phyloP scores from a whole-genome alignment of 2,888 invertebrate genomes.

The Hetaerina titia region DNA sequence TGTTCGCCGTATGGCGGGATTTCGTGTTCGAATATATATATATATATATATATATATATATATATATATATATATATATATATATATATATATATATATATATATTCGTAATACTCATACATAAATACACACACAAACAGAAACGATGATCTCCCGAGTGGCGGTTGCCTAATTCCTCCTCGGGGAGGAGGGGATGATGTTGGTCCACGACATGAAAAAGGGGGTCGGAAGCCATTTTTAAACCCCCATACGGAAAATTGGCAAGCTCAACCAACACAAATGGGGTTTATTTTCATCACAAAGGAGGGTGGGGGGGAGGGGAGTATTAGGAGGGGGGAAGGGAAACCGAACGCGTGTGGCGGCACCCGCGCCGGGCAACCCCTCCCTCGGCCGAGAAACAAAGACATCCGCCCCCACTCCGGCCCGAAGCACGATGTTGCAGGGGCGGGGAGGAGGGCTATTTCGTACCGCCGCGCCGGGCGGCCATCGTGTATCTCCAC shows the following conservation, averaged over 20 bases:
- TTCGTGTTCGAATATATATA: no score
- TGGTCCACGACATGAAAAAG: not conserved
- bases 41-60: no score
- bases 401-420: not conserved
- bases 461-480: no score
- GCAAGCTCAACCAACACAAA: constrained; percentile 65
- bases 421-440: no score
- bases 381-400: not conserved
- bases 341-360: not conserved
- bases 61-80: no score
- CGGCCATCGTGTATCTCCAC: no score
- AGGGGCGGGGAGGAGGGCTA: no score
- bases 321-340: not conserved
- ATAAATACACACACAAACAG: not conserved
- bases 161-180: constrained; percentile 10
- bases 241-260: constrained; percentile 48
- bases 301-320: not conserved
- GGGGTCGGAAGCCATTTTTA: constrained; percentile 53
- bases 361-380: not conserved
- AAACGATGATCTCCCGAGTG: not conserved
- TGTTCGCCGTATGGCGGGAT: no score
- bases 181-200: not conserved
- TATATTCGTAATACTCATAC: no score
- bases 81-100: no score
- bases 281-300: constrained; percentile 59